Evolutionary conservation across 2,888 invertebrate genomes (phyloP).

Genomic region (Diaprepes abbreviatus): DNA sequence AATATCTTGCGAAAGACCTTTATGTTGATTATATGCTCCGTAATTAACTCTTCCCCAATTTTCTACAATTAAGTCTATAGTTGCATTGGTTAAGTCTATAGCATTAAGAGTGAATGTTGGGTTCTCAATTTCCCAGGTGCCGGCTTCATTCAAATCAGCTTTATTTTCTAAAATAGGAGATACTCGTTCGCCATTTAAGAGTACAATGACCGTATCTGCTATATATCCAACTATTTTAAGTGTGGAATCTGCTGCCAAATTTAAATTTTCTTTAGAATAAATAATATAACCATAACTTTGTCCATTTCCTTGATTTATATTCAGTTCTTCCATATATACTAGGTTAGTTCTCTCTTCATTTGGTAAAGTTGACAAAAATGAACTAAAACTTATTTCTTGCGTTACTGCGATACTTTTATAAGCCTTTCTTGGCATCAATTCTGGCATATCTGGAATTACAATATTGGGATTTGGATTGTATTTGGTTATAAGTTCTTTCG

Average conservation of each 20-base stretch:
- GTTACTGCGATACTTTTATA: conserved; percentile 74
- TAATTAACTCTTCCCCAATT: conserved; percentile 85
- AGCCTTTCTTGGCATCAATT: conserved; percentile 81
- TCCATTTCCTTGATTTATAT: conserved; percentile 68
- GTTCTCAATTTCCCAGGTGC: conserved; percentile 65
- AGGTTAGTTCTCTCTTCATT: conserved; percentile 37
- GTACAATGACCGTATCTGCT: conserved; percentile 70
- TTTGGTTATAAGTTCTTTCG: conserved; percentile 71
- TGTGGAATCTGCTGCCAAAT: conserved; percentile 57
- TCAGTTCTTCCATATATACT: conserved; percentile 60
- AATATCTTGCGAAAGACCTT: conserved; percentile 65
- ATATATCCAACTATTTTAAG: conserved; percentile 66
- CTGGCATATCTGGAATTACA: conserved; percentile 75
- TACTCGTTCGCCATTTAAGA: conserved; percentile 66
- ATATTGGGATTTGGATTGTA: conserved; percentile 64
- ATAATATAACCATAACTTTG: conserved; percentile 73
- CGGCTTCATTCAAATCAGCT: conserved; percentile 64
- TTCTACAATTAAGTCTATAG: conserved; percentile 72
- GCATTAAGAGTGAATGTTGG: conserved; percentile 57
- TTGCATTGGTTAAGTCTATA: conserved; percentile 53
- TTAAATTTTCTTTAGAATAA: conserved; percentile 67
- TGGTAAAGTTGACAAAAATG: conserved; percentile 53
- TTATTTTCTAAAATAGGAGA: conserved; percentile 57
- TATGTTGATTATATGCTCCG: conserved; percentile 65
- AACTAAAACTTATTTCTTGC: conserved; percentile 51